phyloP scores from a whole-genome alignment of 2,113 vertebrate genomes.

The Myodes glareolus region DNA sequence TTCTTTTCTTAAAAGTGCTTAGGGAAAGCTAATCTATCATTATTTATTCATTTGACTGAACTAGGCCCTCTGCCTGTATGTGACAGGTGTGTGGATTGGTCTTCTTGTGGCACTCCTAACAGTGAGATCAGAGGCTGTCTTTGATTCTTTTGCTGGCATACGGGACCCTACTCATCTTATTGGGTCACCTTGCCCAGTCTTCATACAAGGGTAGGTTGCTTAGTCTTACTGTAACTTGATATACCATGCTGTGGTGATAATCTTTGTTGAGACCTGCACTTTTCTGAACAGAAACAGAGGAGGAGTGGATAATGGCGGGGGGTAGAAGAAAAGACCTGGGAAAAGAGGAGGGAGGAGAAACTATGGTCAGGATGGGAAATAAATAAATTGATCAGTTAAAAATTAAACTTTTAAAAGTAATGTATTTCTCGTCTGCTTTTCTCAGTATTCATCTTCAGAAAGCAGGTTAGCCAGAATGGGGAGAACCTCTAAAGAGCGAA shows the following conservation, averaged over 20 bases:
- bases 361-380: background rate
- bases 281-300: background rate
- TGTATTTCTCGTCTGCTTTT: constrained; percentile 13
- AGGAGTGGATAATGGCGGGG: too few relatives aligned
- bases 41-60: background rate
- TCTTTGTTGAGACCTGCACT: background rate
- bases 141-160: background rate
- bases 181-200: background rate
- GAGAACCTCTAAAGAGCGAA: background rate
- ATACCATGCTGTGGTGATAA: background rate
- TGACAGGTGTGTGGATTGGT: background rate
- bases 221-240: background rate
- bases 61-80: background rate
- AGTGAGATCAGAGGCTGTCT: background rate
- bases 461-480: background rate
- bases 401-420: background rate
- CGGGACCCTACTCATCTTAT: background rate
- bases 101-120: background rate
- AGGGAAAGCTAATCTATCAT: background rate
- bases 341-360: background rate
- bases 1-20: background rate
- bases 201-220: background rate
- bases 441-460: background rate
- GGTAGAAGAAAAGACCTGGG: too few relatives aligned
- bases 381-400: background rate